Percentiles rank a stretch among this genome's conserved stretches.
Evolutionary conservation across 2,888 invertebrate genomes (phyloP).

Genomic region (Drosophila kambysellisi): DNA sequence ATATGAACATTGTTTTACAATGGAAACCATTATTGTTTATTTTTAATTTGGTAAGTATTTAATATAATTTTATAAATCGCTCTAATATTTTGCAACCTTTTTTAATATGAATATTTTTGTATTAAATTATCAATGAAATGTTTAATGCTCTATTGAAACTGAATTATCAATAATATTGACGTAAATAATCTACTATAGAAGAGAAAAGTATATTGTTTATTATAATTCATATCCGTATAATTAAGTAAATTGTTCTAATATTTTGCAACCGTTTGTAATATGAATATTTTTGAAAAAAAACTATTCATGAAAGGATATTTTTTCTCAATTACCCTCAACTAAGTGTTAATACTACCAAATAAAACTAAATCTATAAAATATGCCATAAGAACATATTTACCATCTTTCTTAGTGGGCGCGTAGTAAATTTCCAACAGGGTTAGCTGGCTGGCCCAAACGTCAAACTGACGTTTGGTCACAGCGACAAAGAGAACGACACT

Average conservation of each 20-base stretch:
- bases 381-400: neutral
- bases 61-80: too few species aligned
- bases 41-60: neutral
- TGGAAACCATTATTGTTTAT: too few species aligned
- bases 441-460: constrained; percentile 55
- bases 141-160: too few species aligned
- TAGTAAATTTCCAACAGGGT: constrained; percentile 60
- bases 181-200: too few species aligned
- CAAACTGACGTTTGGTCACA: constrained; percentile 69
- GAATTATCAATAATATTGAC: too few species aligned
- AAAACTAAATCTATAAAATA: neutral
- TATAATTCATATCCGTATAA: neutral
- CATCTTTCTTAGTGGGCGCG: constrained; percentile 4
- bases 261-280: neutral
- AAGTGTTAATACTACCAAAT: neutral
- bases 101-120: too few species aligned
- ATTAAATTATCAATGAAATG: too few species aligned
- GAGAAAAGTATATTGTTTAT: neutral
- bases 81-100: too few species aligned
- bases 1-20: neutral
- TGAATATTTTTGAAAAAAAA: neutral
- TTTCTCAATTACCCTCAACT: neutral
- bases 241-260: neutral
- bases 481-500: constrained; percentile 73
- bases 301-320: neutral